Conservation (phyloP, 1,140 invertebrate species). For the Muscidifurax raptorellus region DNA sequence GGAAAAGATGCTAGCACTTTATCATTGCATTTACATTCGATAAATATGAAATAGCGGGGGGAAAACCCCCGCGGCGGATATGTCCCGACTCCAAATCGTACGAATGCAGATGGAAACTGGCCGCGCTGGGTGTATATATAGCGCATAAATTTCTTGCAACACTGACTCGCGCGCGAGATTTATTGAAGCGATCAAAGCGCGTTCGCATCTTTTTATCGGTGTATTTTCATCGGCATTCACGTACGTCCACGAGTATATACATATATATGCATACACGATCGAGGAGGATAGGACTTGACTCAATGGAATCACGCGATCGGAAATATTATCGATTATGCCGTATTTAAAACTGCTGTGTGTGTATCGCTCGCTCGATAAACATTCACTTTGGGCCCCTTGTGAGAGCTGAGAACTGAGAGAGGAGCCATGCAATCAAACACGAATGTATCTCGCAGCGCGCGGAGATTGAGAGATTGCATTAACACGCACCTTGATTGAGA, state of each 20-base stretch:
- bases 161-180: constrained; percentile 41
- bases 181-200: constrained; percentile 32
- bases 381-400: constrained; percentile 21
- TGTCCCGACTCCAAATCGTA: constrained; percentile 29
- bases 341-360: constrained; percentile 1
- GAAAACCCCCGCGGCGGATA: constrained; percentile 24
- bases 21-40: constrained; percentile 53
- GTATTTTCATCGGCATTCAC: neutral
- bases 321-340: constrained; percentile 34
- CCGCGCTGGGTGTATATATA: neutral
- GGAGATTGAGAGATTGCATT: constrained; percentile 36
- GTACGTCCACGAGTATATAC: neutral
- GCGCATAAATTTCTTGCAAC: constrained; percentile 47
- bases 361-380: constrained; percentile 23
- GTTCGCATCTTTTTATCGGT: constrained; percentile 32
- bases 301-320: neutral
- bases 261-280: neutral
- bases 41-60: constrained; percentile 49
- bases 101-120: constrained; percentile 39
- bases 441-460: constrained; percentile 23
- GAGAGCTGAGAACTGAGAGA: neutral
- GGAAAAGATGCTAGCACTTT: constrained; percentile 35
- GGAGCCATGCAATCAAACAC: constrained; percentile 16
- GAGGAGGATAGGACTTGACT: neutral
- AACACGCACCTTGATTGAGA: constrained; percentile 44